Conservation (phyloP, 2,888 invertebrate species). For the Lycophotia porphyrea region DNA sequence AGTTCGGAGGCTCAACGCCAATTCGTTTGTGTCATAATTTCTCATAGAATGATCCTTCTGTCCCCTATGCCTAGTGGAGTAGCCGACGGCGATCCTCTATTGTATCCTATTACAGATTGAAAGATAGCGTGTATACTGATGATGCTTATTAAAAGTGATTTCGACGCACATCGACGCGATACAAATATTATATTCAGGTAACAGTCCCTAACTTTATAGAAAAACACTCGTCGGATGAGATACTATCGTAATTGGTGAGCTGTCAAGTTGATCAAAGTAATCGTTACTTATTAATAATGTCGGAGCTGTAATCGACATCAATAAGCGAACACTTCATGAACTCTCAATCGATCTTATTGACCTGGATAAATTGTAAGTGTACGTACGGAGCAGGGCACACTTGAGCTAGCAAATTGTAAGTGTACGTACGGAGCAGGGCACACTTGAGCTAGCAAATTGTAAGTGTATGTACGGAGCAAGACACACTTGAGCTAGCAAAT, state of each 20-base stretch:
- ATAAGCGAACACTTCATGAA: slow-evolving; percentile 38
- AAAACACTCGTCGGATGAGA: neutral
- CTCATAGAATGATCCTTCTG: slow-evolving; percentile 21
- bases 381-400: no score
- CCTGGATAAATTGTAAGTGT: slow-evolving; percentile 42
- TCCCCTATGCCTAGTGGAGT: neutral
- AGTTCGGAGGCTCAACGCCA: neutral
- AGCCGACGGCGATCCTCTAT: slow-evolving; percentile 35
- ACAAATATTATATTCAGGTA: slow-evolving; percentile 29
- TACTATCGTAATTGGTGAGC: slow-evolving; percentile 27
- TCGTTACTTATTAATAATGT: slow-evolving; percentile 37
- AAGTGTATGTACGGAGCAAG: slow-evolving; percentile 4
- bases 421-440: neutral
- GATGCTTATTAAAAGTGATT: slow-evolving; percentile 48
- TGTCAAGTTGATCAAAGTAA: slow-evolving; percentile 28
- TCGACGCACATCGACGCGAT: slow-evolving; percentile 33
- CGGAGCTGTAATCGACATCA: slow-evolving; percentile 27
- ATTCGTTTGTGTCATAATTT: neutral
- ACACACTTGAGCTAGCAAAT: neutral
- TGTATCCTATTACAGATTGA: slow-evolving; percentile 50
- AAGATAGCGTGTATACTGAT: slow-evolving; percentile 38
- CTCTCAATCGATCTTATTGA: slow-evolving; percentile 55
- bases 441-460: neutral
- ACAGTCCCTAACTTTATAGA: slow-evolving; percentile 18
- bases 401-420: no score